phyloP scores from a whole-genome alignment of 2,797 vertebrate genomes.

The Acrocephalus scirpaceus region DNA sequence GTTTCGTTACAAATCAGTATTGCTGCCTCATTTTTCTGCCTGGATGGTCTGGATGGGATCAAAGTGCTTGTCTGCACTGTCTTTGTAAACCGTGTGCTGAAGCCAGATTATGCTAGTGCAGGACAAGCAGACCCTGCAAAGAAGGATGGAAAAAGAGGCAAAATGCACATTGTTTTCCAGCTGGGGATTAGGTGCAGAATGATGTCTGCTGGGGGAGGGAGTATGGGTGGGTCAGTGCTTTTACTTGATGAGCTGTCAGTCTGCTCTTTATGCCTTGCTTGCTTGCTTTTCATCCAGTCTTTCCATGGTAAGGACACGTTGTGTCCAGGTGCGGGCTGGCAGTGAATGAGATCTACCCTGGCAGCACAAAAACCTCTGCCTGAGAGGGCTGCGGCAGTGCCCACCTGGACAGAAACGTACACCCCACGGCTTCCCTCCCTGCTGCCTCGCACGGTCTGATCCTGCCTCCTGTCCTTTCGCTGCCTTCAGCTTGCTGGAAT shows the following conservation, averaged over 20 bases:
- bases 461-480: neutral
- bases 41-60: neutral
- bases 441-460: neutral
- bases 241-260: neutral
- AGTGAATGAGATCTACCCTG: fast-evolving
- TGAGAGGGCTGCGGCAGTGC: neutral
- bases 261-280: neutral
- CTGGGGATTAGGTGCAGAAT: neutral
- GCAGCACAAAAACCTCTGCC: neutral
- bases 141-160: neutral
- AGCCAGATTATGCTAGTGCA: neutral
- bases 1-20: constrained; percentile 69
- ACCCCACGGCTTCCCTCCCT: neutral
- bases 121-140: neutral
- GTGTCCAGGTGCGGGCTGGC: neutral
- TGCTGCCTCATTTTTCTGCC: constrained; percentile 45
- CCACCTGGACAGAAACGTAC: neutral
- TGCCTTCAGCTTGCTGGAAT: neutral
- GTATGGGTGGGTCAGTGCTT: neutral
- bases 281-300: neutral
- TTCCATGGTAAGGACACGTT: neutral
- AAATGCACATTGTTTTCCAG: neutral
- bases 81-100: neutral
- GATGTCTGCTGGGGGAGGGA: neutral
- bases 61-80: fast-evolving